Conservation (phyloP, 2,113 vertebrate genomes). For the Copsychus sechellarum region DNA sequence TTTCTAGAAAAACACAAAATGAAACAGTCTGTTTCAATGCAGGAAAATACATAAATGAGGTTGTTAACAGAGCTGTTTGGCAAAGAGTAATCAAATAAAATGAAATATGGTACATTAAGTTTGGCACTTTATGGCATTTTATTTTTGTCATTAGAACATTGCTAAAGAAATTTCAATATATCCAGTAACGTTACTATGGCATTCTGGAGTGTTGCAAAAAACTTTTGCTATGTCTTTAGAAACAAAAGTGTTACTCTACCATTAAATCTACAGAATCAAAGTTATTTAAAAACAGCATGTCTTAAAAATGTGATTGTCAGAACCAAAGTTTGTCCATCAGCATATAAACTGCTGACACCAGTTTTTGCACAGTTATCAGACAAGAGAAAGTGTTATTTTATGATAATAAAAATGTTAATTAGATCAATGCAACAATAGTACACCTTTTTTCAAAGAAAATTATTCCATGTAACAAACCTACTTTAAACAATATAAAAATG, state of each 20-base stretch:
- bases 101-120: constrained; percentile 41
- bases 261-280: neutral
- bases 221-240: neutral
- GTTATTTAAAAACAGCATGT: neutral
- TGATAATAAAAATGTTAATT: neutral
- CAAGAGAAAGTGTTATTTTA: neutral
- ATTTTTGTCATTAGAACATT: constrained; percentile 44
- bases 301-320: neutral
- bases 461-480: neutral
- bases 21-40: constrained; percentile 26
- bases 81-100: constrained; percentile 59
- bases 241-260: neutral
- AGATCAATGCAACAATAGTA: neutral
- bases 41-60: constrained; percentile 47
- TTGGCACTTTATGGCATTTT: neutral
- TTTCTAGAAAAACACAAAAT: constrained; percentile 48
- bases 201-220: neutral
- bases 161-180: neutral
- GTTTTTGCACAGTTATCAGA: neutral
- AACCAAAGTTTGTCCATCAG: neutral
- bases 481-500: neutral
- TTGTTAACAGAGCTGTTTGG: constrained; percentile 32
- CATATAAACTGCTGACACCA: neutral
- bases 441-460: neutral
- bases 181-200: neutral